These are phyloP conservation scores for Drosophila meridionalis DNA, from an alignment of 2,888 invertebrate species.

Conservation along the genomic window DNA sequence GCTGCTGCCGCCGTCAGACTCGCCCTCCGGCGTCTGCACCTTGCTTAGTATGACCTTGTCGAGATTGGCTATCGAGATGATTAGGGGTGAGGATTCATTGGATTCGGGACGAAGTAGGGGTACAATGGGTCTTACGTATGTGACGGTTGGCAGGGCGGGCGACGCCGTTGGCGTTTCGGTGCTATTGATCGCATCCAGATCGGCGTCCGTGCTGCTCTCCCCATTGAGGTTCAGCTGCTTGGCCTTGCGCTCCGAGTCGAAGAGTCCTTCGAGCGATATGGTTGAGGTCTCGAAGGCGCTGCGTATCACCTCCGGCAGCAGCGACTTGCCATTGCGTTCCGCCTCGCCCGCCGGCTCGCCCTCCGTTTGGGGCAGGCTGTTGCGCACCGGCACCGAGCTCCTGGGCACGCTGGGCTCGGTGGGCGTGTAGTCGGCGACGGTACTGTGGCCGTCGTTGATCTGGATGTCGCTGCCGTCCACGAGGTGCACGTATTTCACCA, in stretches of 20 bases:
- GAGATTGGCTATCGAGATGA: constrained; percentile 85
- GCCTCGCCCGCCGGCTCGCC: constrained; percentile 20
- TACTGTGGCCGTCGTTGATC: constrained; percentile 84
- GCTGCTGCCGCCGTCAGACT: constrained; percentile 19
- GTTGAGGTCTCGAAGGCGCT: constrained; percentile 87
- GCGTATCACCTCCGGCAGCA: constrained; percentile 83
- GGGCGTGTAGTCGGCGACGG: constrained; percentile 84
- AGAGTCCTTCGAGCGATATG: constrained; percentile 89
- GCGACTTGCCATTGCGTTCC: constrained; percentile 76
- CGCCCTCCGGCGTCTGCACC: constrained; percentile 71
- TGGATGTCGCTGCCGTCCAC: constrained; percentile 85
- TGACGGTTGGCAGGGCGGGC: constrained; percentile 52
- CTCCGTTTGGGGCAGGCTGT: constrained; percentile 67
- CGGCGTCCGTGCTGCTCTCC: constrained; percentile 27
- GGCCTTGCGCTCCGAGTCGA: constrained; percentile 86
- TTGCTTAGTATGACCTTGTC: constrained; percentile 85
- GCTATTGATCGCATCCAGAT: constrained; percentile 4
- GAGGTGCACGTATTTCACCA: constrained; percentile 89
- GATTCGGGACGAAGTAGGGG: constrained; percentile 84
- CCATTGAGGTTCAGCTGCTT: constrained; percentile 72
- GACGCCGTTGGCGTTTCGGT: constrained; percentile 28
- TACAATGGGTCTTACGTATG: constrained; percentile 84
- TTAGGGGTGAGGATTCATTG: constrained; percentile 85
- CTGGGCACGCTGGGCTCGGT: constrained; percentile 69
- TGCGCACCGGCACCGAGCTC: constrained; percentile 71